A percentile compares a stretch with the other conserved stretches of the same genome.
These are phyloP conservation scores for Sebastes itinus DNA, from an alignment of 2,797 vertebrate species.

Conservation along the genomic window DNA sequence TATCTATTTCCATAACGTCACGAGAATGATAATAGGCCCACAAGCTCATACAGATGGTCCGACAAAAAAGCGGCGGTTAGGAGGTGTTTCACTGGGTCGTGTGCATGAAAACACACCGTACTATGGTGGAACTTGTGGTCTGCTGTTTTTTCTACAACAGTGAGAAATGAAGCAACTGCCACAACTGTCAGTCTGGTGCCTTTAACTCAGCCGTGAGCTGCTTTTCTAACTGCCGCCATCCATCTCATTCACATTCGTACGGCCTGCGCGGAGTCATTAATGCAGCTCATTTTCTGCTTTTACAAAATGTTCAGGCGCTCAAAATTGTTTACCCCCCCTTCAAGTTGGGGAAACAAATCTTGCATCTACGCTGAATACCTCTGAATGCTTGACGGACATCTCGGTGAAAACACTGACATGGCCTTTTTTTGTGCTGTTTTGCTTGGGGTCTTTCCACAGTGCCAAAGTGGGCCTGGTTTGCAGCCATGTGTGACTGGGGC, in stretches of 20 bases:
- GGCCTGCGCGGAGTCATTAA: not conserved
- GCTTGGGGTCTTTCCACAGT: conserved; percentile 61
- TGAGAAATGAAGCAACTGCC: conserved; percentile 72
- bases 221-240: conserved; percentile 35
- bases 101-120: conserved; percentile 43
- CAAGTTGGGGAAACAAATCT: conserved; percentile 17
- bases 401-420: conserved; percentile 49
- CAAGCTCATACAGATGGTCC: conserved; percentile 74
- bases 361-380: conserved; percentile 15
- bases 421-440: conserved; percentile 55
- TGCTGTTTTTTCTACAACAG: conserved; percentile 32
- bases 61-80: conserved; percentile 72
- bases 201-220: conserved; percentile 28
- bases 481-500: conserved; percentile 79
- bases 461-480: conserved; percentile 73
- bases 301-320: not conserved
- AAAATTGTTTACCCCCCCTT: not conserved
- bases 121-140: conserved; percentile 54
- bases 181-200: conserved; percentile 71
- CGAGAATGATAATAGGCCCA: conserved; percentile 75
- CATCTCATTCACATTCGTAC: conserved; percentile 18
- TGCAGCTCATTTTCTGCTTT: conserved; percentile 15
- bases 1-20: conserved; percentile 84
- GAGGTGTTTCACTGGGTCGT: conserved; percentile 34
- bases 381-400: conserved; percentile 47